Base-by-base conservation (phyloP, 2,113 vertebrate species). In the Ciconia maguari region DNA sequence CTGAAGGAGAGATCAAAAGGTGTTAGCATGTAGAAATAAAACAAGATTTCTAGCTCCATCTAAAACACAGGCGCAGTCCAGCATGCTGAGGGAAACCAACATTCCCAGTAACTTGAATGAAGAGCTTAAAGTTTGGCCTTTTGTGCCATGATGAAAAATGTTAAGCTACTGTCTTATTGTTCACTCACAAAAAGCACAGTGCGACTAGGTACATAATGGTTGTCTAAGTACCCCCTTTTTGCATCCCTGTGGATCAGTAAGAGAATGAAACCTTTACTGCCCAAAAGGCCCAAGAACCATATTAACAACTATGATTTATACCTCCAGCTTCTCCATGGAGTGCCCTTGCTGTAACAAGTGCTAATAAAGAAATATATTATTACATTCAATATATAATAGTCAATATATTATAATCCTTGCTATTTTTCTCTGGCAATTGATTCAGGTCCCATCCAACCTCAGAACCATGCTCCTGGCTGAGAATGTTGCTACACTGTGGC, bases 1-100 rank as follows among this genome's bases (percentile, higher is more conserved):
- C 99, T 99, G 96, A 46, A 95, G 97, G 94, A 52, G 64, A 94
- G 48, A 97, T 42, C 41, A 94, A 74, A 85, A 83, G 17, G 6
- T 69, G 7, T 57, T 49, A 54, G 22, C 18, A 57, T 14, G 51
- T 0, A 87, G 36, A 78, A 87, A 93, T 64, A 71, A 80, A 83
- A 24, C 11, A 12, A 87, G 30, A 57, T 27, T 87, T 70, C 36
- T 29, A 87, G 16, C 26, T 84, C 49, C n/a, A 62, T n/a, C 46
- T 87, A 65, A 70, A 64, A 5, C n/a, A 51, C 34, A 89, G 3
- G 27, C 3, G 3, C 38, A 71, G 27, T 11, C 5, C 49, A 75
- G 74, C 7, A 70, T 6, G 4, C 9, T 48, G 42, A 61, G 15
- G 16, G 26, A 74, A 95, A 74, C 4, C 16, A 57, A 8, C 18